Evolutionary conservation across 2,797 vertebrate species (phyloP).

Genomic region (Pagetopsis macropterus): DNA sequence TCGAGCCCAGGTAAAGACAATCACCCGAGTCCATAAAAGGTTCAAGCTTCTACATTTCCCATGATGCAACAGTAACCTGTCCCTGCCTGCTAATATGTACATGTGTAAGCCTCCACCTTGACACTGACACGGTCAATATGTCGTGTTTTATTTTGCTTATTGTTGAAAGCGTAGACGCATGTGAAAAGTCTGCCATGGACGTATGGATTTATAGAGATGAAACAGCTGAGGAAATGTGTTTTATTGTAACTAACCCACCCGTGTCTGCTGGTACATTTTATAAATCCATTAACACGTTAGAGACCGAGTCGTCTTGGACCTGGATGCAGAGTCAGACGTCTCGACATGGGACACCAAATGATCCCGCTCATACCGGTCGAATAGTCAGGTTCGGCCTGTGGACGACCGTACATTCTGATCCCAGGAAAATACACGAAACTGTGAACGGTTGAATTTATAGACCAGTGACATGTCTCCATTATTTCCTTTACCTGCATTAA

Average conservation of each 20-base stretch:
- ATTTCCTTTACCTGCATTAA: not conserved
- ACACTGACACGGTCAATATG: no score
- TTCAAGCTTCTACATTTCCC: slow-evolving; percentile 5
- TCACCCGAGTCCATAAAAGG: not conserved
- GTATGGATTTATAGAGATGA: not conserved
- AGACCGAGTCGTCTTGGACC: slow-evolving; percentile 3
- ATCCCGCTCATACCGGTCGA: not conserved
- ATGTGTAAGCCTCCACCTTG: not conserved
- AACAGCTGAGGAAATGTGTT: not conserved
- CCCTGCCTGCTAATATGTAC: not conserved
- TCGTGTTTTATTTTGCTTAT: no score
- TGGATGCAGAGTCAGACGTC: not conserved
- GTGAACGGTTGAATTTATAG: not conserved
- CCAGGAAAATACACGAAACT: not conserved
- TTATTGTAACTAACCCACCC: not conserved
- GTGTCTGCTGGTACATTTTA: slow-evolving; percentile 2
- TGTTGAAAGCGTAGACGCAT: no score
- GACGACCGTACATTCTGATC: not conserved
- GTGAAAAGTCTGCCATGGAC: no score
- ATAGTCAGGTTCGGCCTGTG: not conserved
- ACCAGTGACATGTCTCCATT: not conserved
- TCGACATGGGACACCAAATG: not conserved
- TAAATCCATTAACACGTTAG: slow-evolving; percentile 35
- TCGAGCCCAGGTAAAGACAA: not conserved
- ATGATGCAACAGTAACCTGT: not conserved